These are phyloP conservation scores for Gorsachius magnificus DNA, from an alignment of 2,797 vertebrate species.

Conservation along the genomic window DNA sequence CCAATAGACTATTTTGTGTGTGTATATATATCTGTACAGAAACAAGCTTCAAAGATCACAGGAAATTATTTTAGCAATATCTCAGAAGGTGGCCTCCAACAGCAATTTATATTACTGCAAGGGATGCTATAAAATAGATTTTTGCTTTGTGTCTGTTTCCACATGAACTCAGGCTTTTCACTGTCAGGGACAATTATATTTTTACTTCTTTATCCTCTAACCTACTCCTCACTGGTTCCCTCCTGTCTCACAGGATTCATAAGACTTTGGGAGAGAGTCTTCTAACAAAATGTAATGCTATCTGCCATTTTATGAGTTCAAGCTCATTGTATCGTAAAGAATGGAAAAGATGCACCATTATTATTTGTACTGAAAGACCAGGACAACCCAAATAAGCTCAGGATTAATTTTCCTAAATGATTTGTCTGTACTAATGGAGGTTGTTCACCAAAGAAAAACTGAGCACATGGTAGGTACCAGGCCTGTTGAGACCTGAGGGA, in stretches of 20 bases:
- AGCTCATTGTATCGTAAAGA: neutral
- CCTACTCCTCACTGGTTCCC: neutral
- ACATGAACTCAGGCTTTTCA: neutral
- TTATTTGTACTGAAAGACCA: neutral
- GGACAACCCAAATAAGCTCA: neutral
- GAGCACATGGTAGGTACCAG: neutral
- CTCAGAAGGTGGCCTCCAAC: constrained; percentile 21
- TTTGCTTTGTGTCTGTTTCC: neutral
- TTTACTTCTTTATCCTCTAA: neutral
- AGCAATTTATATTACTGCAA: constrained; percentile 28
- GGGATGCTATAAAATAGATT: neutral
- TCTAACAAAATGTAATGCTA: neutral
- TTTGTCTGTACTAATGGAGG: neutral
- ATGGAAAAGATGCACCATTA: neutral
- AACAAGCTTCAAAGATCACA: constrained; percentile 12
- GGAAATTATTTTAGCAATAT: constrained; percentile 34
- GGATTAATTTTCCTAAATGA: neutral
- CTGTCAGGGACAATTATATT: neutral
- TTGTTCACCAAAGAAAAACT: neutral
- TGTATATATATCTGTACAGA: neutral
- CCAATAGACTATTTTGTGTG: neutral
- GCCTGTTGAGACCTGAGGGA: neutral
- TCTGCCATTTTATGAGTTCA: neutral
- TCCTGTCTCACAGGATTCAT: neutral
- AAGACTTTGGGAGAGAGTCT: neutral